Evolutionary conservation across 2,113 vertebrate genomes (phyloP), one percentile per base, ranked within the genome.

Genomic region (Anseranas semipalmata): DNA sequence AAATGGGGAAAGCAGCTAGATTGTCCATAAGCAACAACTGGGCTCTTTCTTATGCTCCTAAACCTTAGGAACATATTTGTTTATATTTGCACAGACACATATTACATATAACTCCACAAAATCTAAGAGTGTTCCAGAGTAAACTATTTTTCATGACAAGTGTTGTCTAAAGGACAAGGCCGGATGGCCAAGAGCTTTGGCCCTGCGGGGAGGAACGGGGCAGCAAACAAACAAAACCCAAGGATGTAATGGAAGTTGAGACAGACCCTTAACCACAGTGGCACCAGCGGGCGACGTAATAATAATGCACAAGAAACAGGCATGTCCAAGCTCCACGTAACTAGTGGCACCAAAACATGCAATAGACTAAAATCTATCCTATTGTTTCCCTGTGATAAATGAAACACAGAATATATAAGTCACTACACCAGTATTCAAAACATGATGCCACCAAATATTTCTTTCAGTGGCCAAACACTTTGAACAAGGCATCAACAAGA

Each of bases 261-360:
- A 96, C 83, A 94, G 90, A 97, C 79, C 95, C 97, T 97, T 76
- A 73, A 94, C 89, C 91, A 89, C 91, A 32, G 71, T 90, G 96
- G 97, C 96, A 95, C 89, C 93, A 93, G 76, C 41, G 84, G 95
- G 97, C 46, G 62, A 72, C 85, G 39, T 52, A 93, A 76, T 96
- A 48, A 93, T 77, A 97, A 97, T 86, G 96, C 96, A 97, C 96
- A 96, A 95, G 92, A 95, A 95, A 94, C 90, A 90, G 95, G 95
- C 93, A 89, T 87, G 95, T 95, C 96, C 92, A 95, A 96, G 91
- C 95, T 95, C 97, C 95, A 94, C 94, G 25, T 85, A 81, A 96
- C 91, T 92, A 96, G 96, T 93, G 96, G 93, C 95, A 94, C 95
- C 95, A 97, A 97, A 96, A 98, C 93, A 96, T 95, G 96, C 97